phyloP scores from a whole-genome alignment of 1,140 invertebrate genomes.

The Bombus huntii region DNA sequence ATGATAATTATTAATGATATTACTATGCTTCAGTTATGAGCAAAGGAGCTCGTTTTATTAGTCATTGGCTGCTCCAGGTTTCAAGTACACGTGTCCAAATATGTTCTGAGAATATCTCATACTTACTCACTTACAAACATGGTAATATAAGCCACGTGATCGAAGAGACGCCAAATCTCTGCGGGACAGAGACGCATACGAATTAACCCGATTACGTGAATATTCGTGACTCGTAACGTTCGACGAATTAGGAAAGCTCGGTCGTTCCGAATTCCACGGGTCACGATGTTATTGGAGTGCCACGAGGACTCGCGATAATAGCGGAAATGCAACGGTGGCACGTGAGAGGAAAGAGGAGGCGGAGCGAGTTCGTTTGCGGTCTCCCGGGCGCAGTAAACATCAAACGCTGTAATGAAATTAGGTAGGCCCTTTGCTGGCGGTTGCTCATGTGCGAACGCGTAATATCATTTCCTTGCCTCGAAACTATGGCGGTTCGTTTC shows the following conservation, averaged over 20 bases:
- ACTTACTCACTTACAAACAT: too few species aligned
- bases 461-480: constrained; percentile 69
- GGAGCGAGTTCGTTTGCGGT: constrained; percentile 27
- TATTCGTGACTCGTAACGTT: constrained; percentile 51
- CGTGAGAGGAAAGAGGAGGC: constrained; percentile 12
- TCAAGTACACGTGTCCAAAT: too few species aligned
- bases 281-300: constrained; percentile 18
- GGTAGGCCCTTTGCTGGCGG: constrained; percentile 66
- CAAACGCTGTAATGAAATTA: constrained; percentile 79
- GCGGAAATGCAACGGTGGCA: constrained; percentile 22
- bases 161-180: not conserved
- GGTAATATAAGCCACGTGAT: not conserved
- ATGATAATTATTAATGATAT: not conserved
- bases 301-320: not conserved
- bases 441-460: constrained; percentile 67
- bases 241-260: constrained; percentile 44
- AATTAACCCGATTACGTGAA: constrained; percentile 51
- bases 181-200: constrained; percentile 9
- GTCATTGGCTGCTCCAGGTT: too few species aligned
- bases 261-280: constrained; percentile 37
- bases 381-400: constrained; percentile 68
- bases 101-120: too few species aligned
- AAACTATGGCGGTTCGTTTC: not conserved
- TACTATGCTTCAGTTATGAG: not conserved
- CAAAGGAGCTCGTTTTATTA: too few species aligned